A percentile compares a stretch with the other conserved stretches of the same genome.
These are phyloP conservation scores for Drosophila serrata DNA, from an alignment of 1,140 invertebrate genomes.

Conservation along the genomic window DNA sequence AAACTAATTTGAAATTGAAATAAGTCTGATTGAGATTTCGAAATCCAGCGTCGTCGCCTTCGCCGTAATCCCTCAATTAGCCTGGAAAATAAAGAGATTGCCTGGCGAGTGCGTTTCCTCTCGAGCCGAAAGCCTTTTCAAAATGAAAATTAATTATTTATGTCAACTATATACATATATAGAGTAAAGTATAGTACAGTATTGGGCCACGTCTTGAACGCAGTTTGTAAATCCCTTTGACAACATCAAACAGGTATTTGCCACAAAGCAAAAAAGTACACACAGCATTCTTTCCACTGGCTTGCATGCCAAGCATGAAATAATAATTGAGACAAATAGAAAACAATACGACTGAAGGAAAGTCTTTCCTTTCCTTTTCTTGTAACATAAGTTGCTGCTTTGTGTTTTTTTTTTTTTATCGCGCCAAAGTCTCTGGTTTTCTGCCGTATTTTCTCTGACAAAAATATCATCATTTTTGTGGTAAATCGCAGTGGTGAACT, in stretches of 20 bases:
- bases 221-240: constrained; percentile 12
- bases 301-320: constrained; percentile 14
- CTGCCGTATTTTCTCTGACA: not conserved
- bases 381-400: constrained; percentile 8
- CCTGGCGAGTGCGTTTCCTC: constrained; percentile 7
- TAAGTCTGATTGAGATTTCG: constrained; percentile 21
- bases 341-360: not conserved
- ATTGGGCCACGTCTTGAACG: constrained; percentile 19
- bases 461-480: constrained; percentile 1
- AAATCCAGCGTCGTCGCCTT: constrained; percentile 18
- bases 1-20: constrained; percentile 45
- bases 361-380: not conserved
- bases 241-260: constrained; percentile 11
- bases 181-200: not conserved
- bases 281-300: not conserved
- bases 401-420: constrained; percentile 11
- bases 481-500: not conserved
- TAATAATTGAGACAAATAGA: constrained; percentile 21
- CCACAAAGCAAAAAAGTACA: constrained; percentile 1
- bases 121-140: constrained; percentile 17
- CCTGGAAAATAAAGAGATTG: constrained; percentile 29
- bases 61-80: constrained; percentile 41
- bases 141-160: constrained; percentile 73
- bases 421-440: constrained; percentile 3
- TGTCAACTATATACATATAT: constrained; percentile 27